A percentile compares a stretch with the other conserved stretches of the same genome.
Evolutionary conservation across 2,888 invertebrate species (phyloP).

Genomic region (Acanthoscelides obtectus): DNA sequence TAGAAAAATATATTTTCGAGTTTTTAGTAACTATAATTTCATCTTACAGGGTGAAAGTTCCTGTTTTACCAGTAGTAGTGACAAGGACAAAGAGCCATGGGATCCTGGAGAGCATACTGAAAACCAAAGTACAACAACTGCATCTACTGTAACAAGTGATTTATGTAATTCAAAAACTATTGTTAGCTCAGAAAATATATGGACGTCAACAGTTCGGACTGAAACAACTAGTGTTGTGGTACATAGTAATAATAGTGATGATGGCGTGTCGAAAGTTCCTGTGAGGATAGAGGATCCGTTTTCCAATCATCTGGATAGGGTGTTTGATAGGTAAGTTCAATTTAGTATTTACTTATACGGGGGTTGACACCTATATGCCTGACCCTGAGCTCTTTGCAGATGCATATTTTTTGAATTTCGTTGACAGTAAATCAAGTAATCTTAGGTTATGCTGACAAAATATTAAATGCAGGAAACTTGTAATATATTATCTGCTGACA

Average conservation of each 20-base stretch:
- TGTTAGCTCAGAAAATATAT: conserved; percentile 38
- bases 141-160: conserved; percentile 31
- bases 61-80: conserved; percentile 21
- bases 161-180: conserved; percentile 18
- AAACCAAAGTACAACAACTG: conserved; percentile 31
- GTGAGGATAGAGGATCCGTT: conserved; percentile 56
- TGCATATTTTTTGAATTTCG: too few relatives aligned
- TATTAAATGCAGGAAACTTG: too few relatives aligned
- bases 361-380: too few relatives aligned
- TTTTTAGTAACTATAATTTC: too few relatives aligned
- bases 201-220: conserved; percentile 47
- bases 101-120: conserved; percentile 56
- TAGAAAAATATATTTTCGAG: too few relatives aligned
- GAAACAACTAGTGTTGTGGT: conserved; percentile 34
- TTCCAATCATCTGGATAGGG: conserved; percentile 65
- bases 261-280: conserved; percentile 39
- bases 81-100: conserved; percentile 58
- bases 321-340: conserved; percentile 52
- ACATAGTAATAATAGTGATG: conserved; percentile 16
- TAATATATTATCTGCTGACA: too few relatives aligned
- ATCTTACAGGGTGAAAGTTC: conserved; percentile 20
- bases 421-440: too few relatives aligned
- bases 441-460: too few relatives aligned
- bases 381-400: too few relatives aligned
- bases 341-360: too few relatives aligned